Evolutionary conservation across 2,797 vertebrate species (phyloP), one percentile per base, ranked within the genome.

Genomic region (Dendrocincla tyrannina): DNA sequence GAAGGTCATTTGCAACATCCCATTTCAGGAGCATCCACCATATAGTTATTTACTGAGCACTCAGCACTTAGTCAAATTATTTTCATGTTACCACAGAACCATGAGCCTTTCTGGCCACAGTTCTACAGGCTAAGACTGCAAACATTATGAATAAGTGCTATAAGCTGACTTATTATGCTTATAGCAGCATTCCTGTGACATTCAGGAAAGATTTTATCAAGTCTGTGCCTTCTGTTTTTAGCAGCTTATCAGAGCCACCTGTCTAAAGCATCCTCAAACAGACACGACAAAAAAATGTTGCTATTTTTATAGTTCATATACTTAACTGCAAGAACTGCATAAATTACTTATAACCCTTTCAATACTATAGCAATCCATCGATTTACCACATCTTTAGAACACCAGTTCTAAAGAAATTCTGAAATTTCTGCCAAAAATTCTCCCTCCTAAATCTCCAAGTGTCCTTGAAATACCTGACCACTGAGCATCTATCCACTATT

Each of bases 351-450:
- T 0, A 73, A 39, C 5, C 18, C 78, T 81, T 86, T 47, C n/a
- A 86, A 58, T 28, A 68, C 11, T n/a, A 27, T 0, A 70, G 60
- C 41, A 41, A 49, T 35, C 1, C 0, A 17, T 28, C 2, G 0
- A 64, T 60, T 64, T 56, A 66, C 30, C 22, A 9, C 27, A 79
- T 27, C 52, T 75, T 86, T 20, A 88, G 7, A 86, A 27, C 11
- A 42, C 27, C 28, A 64, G 44, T 46, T 22, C 44, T 46, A 46
- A 46, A 46, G 44, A 46, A 46, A 46, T 22, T 46, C 20, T 46
- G 44, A 46, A 22, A 46, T 46, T 46, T 46, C 44, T 22, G 41
- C 24, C 64, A 64, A 22, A 74, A 80, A 35, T 46, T 28, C 13
- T 50, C 30, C 53, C 13, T 79, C 59, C 41, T 46, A 28, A 27